Conservation (phyloP, 2,888 invertebrate species). For the Aleiodes testaceus region DNA sequence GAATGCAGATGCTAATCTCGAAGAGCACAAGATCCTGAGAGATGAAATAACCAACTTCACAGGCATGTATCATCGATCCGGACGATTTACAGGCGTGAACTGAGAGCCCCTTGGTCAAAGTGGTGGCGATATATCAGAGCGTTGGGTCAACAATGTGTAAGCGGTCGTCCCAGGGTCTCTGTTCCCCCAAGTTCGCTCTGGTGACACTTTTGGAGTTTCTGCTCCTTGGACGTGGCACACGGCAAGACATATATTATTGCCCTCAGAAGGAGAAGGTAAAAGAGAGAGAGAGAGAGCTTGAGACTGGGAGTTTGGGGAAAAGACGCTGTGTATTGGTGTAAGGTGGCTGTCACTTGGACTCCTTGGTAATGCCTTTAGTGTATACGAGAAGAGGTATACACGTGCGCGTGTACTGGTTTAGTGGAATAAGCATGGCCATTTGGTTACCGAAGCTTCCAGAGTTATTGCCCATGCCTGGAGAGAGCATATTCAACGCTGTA, state of each 20-base stretch:
- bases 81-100: slow-evolving; percentile 41
- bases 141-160: slow-evolving; percentile 70
- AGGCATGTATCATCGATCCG: slow-evolving; percentile 22
- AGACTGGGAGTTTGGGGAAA: slow-evolving; percentile 1
- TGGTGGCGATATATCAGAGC: slow-evolving; percentile 65
- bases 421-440: slow-evolving; percentile 27
- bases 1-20: slow-evolving; percentile 10
- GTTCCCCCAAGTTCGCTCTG: slow-evolving; percentile 63
- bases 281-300: background rate
- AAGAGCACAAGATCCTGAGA: slow-evolving; percentile 10
- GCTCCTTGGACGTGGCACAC: slow-evolving; percentile 62
- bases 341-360: slow-evolving; percentile 28
- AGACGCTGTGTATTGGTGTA: slow-evolving; percentile 27
- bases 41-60: slow-evolving; percentile 34
- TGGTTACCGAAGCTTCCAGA: slow-evolving; percentile 30
- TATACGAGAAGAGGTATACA: background rate
- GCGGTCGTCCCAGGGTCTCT: slow-evolving; percentile 59
- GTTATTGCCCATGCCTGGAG: slow-evolving; percentile 22
- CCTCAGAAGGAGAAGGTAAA: background rate
- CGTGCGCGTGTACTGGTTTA: slow-evolving; percentile 11
- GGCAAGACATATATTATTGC: slow-evolving; percentile 63
- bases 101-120: slow-evolving; percentile 63
- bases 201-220: slow-evolving; percentile 71
- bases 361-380: slow-evolving; percentile 16
- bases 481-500: slow-evolving; percentile 23